Conservation (phyloP, 37 sponge, comb jelly and placozoan genomes). For the Ianthella basta region DNA sequence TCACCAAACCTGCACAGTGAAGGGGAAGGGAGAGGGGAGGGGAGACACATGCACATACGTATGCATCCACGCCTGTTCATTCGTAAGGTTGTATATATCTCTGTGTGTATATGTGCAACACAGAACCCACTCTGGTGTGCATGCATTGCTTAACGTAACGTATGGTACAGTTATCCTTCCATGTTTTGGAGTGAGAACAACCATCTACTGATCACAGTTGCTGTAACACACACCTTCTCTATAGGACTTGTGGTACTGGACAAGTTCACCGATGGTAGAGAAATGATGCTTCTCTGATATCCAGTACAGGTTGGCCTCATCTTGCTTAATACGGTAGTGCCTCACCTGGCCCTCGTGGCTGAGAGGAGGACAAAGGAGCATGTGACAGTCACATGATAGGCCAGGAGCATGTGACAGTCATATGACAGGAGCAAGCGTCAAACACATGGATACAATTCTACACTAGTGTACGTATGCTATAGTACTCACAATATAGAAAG, state of each 20-base stretch:
- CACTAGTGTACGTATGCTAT: too few relatives aligned
- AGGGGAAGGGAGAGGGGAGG: too few relatives aligned
- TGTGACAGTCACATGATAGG: background rate
- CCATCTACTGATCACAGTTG: too few relatives aligned
- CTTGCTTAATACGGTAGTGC: constrained; percentile 94
- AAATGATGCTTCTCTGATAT: constrained; percentile 96
- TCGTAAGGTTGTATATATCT: too few relatives aligned
- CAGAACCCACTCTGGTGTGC: too few relatives aligned
- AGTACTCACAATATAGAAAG: constrained; percentile 92
- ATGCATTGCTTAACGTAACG: too few relatives aligned
- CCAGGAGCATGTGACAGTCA: background rate
- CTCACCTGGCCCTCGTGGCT: constrained; percentile 91
- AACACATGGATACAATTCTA: too few relatives aligned
- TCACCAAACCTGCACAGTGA: constrained; percentile 61
- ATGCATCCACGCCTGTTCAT: too few relatives aligned
- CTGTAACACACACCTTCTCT: constrained; percentile 77
- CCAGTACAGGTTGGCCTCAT: constrained; percentile 75
- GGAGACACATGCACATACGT: background rate
- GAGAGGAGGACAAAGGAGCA: background rate
- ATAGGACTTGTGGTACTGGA: constrained; percentile 91
- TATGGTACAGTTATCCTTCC: too few relatives aligned
- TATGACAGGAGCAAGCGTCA: too few relatives aligned
- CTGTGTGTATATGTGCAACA: too few relatives aligned
- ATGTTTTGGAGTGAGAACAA: too few relatives aligned
- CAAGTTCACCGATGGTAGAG: constrained; percentile 76